Base-by-base conservation (phyloP, 2,888 invertebrate genomes). In the Mantis religiosa region DNA sequence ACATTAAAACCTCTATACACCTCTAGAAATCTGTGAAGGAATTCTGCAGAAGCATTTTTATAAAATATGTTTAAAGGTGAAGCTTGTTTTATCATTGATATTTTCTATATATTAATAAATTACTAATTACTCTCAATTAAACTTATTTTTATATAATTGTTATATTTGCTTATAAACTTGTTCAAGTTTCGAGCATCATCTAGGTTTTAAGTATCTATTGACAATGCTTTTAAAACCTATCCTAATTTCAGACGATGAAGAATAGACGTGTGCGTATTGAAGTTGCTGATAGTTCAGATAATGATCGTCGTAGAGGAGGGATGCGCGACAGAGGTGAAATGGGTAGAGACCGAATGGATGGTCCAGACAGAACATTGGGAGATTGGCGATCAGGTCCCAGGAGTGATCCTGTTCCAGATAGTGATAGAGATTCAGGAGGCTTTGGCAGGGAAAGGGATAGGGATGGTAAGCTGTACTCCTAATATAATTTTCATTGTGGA, bases 241-340 rank as follows among this genome's bases (percentile, higher is more conserved):
- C 0, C 4, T 71, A 71, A 71, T 71, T 92, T 34, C 92, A 97
- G 97, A 95, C 94, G 90, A 95, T 98, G 91, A 96, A 96, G 92
- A 96, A 95, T 88, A 94, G 97, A 91, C 94, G 97, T 89, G 96
- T 98, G 91, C 95, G 97, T 92, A 97, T 98, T 92, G 97, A 97
- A 92, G 95, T 98, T 20, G 96, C 97, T 6, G 96, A 96, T 90
- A 96, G 96, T 91, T 95, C 95, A 91, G 97, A 96, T 90, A 96
- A 96, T 91, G 95, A 96, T 83, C 95, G 96, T 90, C 93, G 94
- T 82, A 95, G 96, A 91, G 94, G 95, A 30, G 94, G 95, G 87
- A 93, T 93, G 14, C 93, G 94, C 88, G 91, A 94, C 94, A 91
- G 92, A 91, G 91, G 94, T 94, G 92, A 94, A 93, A 90, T 93